Evolutionary conservation across 2,888 invertebrate genomes (phyloP).

Genomic region (Drosophila atroscutellata): DNA sequence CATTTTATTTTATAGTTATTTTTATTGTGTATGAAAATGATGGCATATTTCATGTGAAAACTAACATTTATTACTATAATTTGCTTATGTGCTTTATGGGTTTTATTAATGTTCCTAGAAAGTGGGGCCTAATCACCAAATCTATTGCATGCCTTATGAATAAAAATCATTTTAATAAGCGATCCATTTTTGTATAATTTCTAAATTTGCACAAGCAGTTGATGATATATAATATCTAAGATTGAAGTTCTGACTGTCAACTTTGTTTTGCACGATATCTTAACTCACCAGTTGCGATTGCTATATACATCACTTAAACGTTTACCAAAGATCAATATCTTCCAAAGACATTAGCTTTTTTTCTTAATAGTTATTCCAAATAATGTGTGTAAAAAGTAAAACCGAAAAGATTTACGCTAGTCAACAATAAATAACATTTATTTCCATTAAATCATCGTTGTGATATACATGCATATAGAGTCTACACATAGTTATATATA

Average conservation of each 20-base stretch:
- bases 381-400: neutral
- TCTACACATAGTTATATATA: slow-evolving; percentile 10
- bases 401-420: slow-evolving; percentile 31
- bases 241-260: neutral
- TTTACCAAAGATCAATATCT: neutral
- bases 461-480: slow-evolving; percentile 12
- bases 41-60: neutral
- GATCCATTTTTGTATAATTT: neutral
- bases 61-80: neutral
- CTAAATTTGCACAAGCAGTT: neutral
- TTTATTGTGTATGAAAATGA: neutral
- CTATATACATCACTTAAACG: neutral
- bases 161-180: neutral
- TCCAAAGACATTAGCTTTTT: neutral
- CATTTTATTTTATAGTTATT: neutral
- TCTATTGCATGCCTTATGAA: neutral
- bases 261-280: neutral
- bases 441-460: slow-evolving; percentile 53
- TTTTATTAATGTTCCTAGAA: neutral
- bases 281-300: neutral
- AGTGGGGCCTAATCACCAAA: neutral
- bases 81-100: neutral
- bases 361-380: neutral
- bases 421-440: slow-evolving; percentile 64
- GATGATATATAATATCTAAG: neutral